Evolutionary conservation across 2,797 vertebrate genomes (phyloP), one percentile per base, ranked within the genome.

Genomic region (Petrocephalus schoutedeni): DNA sequence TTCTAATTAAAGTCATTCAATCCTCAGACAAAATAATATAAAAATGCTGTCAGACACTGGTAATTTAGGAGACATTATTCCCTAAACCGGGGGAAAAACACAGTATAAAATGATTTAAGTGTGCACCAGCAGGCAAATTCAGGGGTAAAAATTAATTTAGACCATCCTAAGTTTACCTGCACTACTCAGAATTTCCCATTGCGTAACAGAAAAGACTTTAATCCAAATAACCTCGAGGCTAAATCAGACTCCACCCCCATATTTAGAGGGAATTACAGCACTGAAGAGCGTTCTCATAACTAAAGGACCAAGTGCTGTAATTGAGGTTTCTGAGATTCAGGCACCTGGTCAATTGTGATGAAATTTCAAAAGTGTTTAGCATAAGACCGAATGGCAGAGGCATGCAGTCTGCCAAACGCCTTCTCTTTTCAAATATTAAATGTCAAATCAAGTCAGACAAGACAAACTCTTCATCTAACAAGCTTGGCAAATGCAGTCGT

Each of bases 151-250:
- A 74, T 36, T 41, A 7, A 41, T 67, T 64, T 74, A 41, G 67
- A 74, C 32, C 32, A 74, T 41, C 67, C 14, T 6, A 45, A 14
- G 71, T 2, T 41, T 45, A 23, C 16, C 36, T 45, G 36, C 19
- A 45, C 16, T 41, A 74, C 32, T 36, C 28, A 32, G 23, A 71
- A 88, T 90, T 71, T 59, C 49, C 1, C 19, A 80, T 89, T 88
- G 56, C 87, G n/a, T 89, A 89, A 88, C 1, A 58, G 36, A 77
- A 54, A 32, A 85, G 54, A 54, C 67, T 6, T 19, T 28, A 7
- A 71, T 88, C 2, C 21, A 56, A 86, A 87, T 74, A 59, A 23
- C n/a, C 21, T 51, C 6, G 3, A 86, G 56, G 9, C 21, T 9
- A 54, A 59, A 36, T 58, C 23, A 86, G 53, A 28, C 54, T 36